Evolutionary conservation across 2,797 vertebrate species (phyloP).

Genomic region (Sardinella longiceps): DNA sequence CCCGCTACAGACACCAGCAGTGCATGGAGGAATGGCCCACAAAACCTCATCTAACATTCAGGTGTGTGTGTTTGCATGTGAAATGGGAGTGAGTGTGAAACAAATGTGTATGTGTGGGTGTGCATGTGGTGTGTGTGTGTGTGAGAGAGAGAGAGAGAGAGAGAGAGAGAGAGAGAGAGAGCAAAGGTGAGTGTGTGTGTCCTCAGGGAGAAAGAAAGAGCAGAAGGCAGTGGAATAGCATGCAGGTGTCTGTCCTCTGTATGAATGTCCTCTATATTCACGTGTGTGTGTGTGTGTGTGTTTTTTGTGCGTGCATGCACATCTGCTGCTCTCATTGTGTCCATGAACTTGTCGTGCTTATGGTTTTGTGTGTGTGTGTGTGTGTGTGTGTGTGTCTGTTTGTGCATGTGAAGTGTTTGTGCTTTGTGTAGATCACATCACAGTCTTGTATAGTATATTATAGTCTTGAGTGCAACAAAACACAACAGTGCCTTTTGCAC

Average conservation of each 20-base stretch:
- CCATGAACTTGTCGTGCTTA: not conserved
- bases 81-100: no score
- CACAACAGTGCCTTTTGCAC: no score
- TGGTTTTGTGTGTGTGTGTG: no score
- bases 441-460: no score
- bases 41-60: not conserved
- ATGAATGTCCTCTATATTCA: not conserved
- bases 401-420: conserved; percentile 1
- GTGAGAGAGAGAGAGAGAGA: not conserved
- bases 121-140: not conserved
- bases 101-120: not conserved
- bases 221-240: not conserved
- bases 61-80: not conserved
- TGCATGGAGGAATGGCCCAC: not conserved
- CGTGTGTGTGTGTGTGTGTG: not conserved
- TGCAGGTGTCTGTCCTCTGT: conserved; percentile 9
- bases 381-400: conserved; percentile 12
- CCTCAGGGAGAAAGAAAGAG: not conserved
- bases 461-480: no score
- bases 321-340: no score
- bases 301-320: not conserved
- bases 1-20: not conserved
- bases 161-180: not conserved
- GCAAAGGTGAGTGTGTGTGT: not conserved
- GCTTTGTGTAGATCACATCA: not conserved